Evolutionary conservation across 2,797 vertebrate genomes (phyloP).

Genomic region (Macropodus opercularis): DNA sequence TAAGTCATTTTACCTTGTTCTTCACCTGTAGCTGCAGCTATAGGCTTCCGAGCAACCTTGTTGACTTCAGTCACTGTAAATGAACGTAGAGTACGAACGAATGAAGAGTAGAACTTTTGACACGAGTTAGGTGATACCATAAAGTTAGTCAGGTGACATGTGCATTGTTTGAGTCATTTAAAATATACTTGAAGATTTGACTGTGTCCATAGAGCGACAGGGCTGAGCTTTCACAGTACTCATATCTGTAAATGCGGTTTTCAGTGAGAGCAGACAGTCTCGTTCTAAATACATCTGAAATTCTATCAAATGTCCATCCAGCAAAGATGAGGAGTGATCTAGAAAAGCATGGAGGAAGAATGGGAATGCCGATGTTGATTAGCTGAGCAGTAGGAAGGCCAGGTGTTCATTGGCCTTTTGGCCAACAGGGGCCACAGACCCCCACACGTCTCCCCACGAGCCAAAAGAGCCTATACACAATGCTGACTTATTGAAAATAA

Average conservation of each 20-base stretch:
- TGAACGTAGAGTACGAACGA: too few relatives aligned
- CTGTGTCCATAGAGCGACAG: not conserved
- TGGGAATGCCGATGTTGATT: constrained; percentile 78
- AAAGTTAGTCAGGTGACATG: too few relatives aligned
- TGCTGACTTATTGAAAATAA: constrained; percentile 52
- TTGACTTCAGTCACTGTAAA: too few relatives aligned
- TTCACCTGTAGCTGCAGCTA: not conserved
- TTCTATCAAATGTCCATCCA: constrained; percentile 79
- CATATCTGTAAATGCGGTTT: constrained; percentile 1
- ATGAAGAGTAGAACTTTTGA: too few relatives aligned
- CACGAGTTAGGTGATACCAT: too few relatives aligned
- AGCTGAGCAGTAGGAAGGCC: constrained; percentile 53
- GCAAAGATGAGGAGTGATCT: constrained; percentile 78
- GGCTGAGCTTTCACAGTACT: constrained; percentile 1
- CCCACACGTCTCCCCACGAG: constrained; percentile 40
- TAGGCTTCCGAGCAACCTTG: too few relatives aligned
- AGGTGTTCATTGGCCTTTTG: constrained; percentile 70
- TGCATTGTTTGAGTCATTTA: too few relatives aligned
- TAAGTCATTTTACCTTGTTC: not conserved
- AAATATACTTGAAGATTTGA: too few relatives aligned
- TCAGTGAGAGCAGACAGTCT: constrained; percentile 17
- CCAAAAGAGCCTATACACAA: constrained; percentile 43
- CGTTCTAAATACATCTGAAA: constrained; percentile 74
- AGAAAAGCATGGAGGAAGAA: constrained; percentile 54
- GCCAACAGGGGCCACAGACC: constrained; percentile 42